Conservation (phyloP, 2,888 invertebrate species). For the Formica aserva region DNA sequence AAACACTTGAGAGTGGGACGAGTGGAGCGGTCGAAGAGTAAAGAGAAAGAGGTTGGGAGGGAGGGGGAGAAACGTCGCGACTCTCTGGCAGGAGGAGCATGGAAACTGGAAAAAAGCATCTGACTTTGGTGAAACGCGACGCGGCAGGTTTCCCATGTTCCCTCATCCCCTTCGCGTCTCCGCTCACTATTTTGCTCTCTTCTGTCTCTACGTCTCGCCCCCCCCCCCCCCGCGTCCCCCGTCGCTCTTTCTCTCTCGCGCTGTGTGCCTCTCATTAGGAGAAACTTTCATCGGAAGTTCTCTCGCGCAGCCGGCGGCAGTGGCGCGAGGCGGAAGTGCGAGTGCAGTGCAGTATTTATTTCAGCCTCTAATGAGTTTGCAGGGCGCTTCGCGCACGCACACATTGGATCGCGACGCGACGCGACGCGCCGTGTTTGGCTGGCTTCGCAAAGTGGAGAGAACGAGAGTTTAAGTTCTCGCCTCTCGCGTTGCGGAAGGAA, state of each 20-base stretch:
- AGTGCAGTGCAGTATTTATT: slow-evolving; percentile 77
- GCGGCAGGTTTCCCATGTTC: slow-evolving; percentile 44
- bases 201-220: slow-evolving; percentile 22
- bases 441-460: slow-evolving; percentile 52
- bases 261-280: slow-evolving; percentile 73
- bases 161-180: slow-evolving; percentile 25
- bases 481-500: slow-evolving; percentile 66
- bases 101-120: slow-evolving; percentile 66
- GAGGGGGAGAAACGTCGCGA: slow-evolving; percentile 49
- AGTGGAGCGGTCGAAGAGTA: slow-evolving; percentile 39
- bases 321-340: slow-evolving; percentile 58
- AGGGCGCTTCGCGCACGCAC: slow-evolving; percentile 64
- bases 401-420: slow-evolving; percentile 66
- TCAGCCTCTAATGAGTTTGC: slow-evolving; percentile 78
- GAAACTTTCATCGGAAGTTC: slow-evolving; percentile 74
- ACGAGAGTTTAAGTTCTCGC: slow-evolving; percentile 71
- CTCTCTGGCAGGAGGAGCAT: slow-evolving; percentile 49
- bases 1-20: slow-evolving; percentile 64
- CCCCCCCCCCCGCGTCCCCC: slow-evolving; percentile 35
- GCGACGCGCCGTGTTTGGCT: slow-evolving; percentile 58
- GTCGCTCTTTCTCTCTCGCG: slow-evolving; percentile 37
- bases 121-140: slow-evolving; percentile 57
- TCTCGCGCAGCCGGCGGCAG: slow-evolving; percentile 61
- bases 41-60: not conserved
- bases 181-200: slow-evolving; percentile 48